Evolutionary conservation across 2,888 invertebrate species (phyloP).

Genomic region (Watsonalla cultraria): DNA sequence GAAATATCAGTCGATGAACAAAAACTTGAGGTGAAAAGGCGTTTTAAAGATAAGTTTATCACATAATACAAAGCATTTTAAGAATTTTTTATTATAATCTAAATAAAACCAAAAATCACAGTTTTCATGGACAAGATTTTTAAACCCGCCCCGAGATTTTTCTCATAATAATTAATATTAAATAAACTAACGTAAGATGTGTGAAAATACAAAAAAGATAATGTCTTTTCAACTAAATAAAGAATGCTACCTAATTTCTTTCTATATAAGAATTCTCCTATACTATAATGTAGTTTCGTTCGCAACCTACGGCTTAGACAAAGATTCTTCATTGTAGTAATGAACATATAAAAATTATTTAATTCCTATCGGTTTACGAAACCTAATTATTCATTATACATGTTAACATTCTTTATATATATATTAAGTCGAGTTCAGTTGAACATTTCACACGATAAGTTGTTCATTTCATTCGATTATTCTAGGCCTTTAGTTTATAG

Average conservation of each 20-base stretch:
- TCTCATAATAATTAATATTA: conserved; percentile 45
- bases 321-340: conserved; percentile 70
- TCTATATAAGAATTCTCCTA: conserved; percentile 59
- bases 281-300: conserved; percentile 41
- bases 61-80: conserved; percentile 67
- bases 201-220: conserved; percentile 35
- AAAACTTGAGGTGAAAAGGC: conserved; percentile 39
- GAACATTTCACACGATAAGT: conserved; percentile 24
- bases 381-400: conserved; percentile 71
- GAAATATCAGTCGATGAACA: conserved; percentile 49
- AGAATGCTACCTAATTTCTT: conserved; percentile 55
- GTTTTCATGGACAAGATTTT: conserved; percentile 68
- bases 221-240: conserved; percentile 70
- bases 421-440: conserved; percentile 55
- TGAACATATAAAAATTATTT: conserved; percentile 74
- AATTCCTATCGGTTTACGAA: conserved; percentile 74
- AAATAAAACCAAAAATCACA: conserved; percentile 77
- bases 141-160: conserved; percentile 61
- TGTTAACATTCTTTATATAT: conserved; percentile 69
- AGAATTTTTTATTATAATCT: conserved; percentile 63
- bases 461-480: conserved; percentile 38
- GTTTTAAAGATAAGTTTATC: conserved; percentile 51
- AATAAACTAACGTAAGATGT: conserved; percentile 62
- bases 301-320: conserved; percentile 61
- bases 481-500: conserved; percentile 31